These are phyloP conservation scores for Caranx melampygus DNA, from an alignment of 2,113 vertebrate species.

Conservation along the genomic window DNA sequence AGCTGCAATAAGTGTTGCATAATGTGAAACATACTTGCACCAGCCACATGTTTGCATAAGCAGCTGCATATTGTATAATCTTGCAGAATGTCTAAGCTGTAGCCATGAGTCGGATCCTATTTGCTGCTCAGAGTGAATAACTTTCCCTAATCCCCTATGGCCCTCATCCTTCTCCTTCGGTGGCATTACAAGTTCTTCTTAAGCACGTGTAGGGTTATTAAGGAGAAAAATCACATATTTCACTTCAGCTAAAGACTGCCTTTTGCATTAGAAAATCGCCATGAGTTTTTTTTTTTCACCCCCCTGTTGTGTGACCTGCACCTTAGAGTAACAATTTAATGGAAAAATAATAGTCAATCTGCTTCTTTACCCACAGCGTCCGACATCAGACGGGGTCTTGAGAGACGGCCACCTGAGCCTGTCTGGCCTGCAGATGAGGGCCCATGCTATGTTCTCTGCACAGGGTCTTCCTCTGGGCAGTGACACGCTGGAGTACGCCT, in stretches of 20 bases:
- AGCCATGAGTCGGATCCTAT: constrained; percentile 18
- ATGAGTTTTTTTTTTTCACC: neutral
- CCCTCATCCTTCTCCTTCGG: neutral
- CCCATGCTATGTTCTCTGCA: constrained; percentile 97
- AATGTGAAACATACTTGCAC: constrained; percentile 19
- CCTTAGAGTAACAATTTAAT: neutral
- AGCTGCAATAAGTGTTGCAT: constrained; percentile 20
- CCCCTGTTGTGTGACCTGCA: neutral
- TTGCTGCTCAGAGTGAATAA: constrained; percentile 42
- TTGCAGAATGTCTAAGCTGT: constrained; percentile 29
- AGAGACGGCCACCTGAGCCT: constrained; percentile 95
- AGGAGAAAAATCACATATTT: neutral
- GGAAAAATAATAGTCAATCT: neutral
- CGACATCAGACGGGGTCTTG: constrained; percentile 90
- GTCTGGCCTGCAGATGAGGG: constrained; percentile 95
- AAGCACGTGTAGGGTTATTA: neutral
- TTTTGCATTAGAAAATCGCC: neutral
- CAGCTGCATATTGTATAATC: constrained; percentile 39
- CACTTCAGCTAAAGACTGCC: neutral
- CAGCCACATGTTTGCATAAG: constrained; percentile 39
- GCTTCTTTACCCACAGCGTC: constrained; percentile 83
- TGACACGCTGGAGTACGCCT: constrained; percentile 95
- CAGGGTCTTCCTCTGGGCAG: constrained; percentile 92
- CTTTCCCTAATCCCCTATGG: constrained; percentile 28
- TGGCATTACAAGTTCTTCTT: constrained; percentile 1